phyloP scores from a whole-genome alignment of 2,113 vertebrate genomes.

The Lepidothrix coronata region DNA sequence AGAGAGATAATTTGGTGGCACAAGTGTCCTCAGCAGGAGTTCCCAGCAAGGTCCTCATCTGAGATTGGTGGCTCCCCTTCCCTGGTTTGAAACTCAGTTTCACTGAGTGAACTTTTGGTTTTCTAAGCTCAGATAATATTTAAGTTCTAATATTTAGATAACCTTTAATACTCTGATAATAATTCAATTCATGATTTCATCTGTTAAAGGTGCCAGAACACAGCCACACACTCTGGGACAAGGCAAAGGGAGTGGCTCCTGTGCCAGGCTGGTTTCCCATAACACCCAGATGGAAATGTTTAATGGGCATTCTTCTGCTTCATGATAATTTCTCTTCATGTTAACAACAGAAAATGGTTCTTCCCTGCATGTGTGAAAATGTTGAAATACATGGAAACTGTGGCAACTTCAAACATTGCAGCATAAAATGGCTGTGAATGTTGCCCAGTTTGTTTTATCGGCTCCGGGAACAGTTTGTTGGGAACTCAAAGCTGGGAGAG shows the following conservation, averaged over 20 bases:
- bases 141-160: not conserved
- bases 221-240: not conserved
- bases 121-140: not conserved
- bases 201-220: not conserved
- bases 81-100: not conserved
- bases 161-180: not conserved
- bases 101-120: not conserved
- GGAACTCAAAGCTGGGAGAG: not conserved
- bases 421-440: not conserved
- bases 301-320: not conserved
- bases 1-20: not conserved
- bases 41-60: not conserved
- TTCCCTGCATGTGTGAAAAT: not conserved
- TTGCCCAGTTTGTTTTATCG: not conserved
- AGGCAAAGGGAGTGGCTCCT: not conserved
- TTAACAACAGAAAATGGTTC: not conserved
- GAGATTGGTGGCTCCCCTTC: not conserved
- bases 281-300: not conserved
- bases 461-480: fast-evolving
- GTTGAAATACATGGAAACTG: not conserved
- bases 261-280: not conserved
- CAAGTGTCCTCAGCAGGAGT: not conserved
- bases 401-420: not conserved
- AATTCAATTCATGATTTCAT: not conserved
- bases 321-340: not conserved